These are phyloP conservation scores for Yponomeuta plumbellus DNA, from an alignment of 2,888 invertebrate genomes.

Conservation along the genomic window DNA sequence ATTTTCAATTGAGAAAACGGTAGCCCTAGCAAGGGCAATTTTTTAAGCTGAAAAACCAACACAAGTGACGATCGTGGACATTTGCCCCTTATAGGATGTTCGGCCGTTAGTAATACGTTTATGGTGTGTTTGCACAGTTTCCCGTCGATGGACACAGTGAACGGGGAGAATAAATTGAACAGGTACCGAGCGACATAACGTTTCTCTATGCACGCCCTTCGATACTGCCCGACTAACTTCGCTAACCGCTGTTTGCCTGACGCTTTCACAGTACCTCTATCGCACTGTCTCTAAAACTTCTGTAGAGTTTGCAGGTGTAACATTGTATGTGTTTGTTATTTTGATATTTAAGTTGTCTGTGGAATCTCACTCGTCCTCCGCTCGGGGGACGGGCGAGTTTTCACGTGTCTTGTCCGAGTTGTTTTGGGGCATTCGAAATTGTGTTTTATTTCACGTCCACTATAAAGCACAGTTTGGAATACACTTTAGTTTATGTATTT, in stretches of 20 bases:
- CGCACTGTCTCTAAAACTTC: constrained; percentile 3
- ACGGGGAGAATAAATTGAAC: constrained; percentile 75
- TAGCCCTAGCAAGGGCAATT: too few species aligned
- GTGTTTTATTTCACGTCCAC: background rate
- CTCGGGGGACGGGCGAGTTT: background rate
- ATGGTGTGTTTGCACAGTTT: constrained; percentile 72
- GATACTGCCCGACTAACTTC: constrained; percentile 4
- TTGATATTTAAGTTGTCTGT: background rate
- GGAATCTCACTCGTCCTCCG: background rate
- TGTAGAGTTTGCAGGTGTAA: background rate
- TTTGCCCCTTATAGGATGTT: background rate
- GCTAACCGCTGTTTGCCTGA: constrained; percentile 14
- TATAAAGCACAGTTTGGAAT: background rate
- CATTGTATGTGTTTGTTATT: background rate
- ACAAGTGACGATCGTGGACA: background rate
- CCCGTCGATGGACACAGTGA: constrained; percentile 69
- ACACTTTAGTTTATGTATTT: background rate
- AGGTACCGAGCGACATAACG: constrained; percentile 80
- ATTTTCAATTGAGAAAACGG: too few species aligned
- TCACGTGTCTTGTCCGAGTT: background rate
- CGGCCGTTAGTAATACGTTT: constrained; percentile 6
- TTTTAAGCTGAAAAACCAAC: background rate
- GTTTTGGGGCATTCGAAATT: background rate
- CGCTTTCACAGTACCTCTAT: constrained; percentile 10
- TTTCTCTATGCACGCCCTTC: constrained; percentile 15